phyloP scores from a whole-genome alignment of 2,797 vertebrate species.

The Syndactyla subalaris region DNA sequence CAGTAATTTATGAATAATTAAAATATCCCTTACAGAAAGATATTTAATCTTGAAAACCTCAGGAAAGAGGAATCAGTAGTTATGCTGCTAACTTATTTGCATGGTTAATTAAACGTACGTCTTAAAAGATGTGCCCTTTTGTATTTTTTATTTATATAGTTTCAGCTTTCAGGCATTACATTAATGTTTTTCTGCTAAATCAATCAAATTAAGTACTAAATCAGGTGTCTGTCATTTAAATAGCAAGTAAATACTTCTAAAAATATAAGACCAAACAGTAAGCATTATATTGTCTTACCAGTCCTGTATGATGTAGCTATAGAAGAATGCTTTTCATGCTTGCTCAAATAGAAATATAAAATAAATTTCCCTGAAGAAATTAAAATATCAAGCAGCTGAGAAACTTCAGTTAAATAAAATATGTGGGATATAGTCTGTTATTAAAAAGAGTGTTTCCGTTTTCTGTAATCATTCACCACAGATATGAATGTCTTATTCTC shows the following conservation, averaged over 20 bases:
- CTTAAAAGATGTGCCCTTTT: neutral
- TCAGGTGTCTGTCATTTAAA: neutral
- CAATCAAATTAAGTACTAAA: neutral
- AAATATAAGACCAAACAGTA: neutral
- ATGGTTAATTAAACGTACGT: neutral
- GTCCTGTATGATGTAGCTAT: neutral
- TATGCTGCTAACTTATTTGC: neutral
- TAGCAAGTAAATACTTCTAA: neutral
- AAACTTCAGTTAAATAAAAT: neutral
- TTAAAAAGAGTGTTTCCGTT: neutral
- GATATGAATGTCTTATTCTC: conserved; percentile 2
- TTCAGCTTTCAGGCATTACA: neutral
- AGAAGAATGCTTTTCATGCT: neutral
- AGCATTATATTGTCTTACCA: neutral
- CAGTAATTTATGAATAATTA: neutral
- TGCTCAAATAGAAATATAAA: neutral
- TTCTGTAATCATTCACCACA: neutral
- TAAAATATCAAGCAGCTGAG: neutral
- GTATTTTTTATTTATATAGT: neutral
- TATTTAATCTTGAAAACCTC: neutral
- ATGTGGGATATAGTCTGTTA: neutral
- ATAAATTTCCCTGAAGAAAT: neutral
- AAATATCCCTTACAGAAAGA: neutral
- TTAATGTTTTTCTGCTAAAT: neutral
- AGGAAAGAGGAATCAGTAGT: neutral